Base-by-base conservation (phyloP, 2,888 invertebrate genomes). In the Charanyca ferruginea region DNA sequence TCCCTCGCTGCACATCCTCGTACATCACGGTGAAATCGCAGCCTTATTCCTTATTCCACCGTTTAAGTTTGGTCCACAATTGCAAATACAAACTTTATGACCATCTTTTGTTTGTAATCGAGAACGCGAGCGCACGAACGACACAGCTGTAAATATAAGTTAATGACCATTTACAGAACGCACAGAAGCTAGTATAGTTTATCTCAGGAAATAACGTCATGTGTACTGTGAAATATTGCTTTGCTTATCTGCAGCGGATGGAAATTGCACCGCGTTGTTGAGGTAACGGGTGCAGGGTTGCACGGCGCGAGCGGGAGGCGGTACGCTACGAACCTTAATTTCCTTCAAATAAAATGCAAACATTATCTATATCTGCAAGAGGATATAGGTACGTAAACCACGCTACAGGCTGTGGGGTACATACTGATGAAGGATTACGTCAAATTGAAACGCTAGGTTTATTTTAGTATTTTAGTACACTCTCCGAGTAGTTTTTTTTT, bases 321-420 rank as follows among this genome's bases (percentile, higher is more conserved):
- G 47, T 35, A 81, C 84, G 82, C 78, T 71, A 81, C 84, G 87
- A 89, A 90, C 90, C 89, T 90, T 91, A 90, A 91, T 90, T 91
- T 90, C 84, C 84, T 79, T 83, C 85, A 81, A 90, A 90, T 91
- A 91, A 90, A 88, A 91, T 90, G 87, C 87, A 90, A 91, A 89
- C 87, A 87, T 74, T 80, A n/a, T n/a, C n/a, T n/a, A 87, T 74
- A 80, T 80, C 81, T 80, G 78, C 77, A 73, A 69, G 69, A 59
- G 22, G n/a, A n/a, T n/a, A 25, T 51, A 38, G 7, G 18, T 18
- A 42, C n/a, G 3, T 25, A 13, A 32, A 32, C 48, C 32, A 42
- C 44, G 45, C 44, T 52, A 22, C 35, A 8, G 35, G 45, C 2
- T 22, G 49, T 44, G 28, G 22, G 9, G 44, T 44, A n/a, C n/a